These are phyloP conservation scores for Moxostoma hubbsi DNA, from an alignment of 2,797 vertebrate genomes.

Conservation along the genomic window DNA sequence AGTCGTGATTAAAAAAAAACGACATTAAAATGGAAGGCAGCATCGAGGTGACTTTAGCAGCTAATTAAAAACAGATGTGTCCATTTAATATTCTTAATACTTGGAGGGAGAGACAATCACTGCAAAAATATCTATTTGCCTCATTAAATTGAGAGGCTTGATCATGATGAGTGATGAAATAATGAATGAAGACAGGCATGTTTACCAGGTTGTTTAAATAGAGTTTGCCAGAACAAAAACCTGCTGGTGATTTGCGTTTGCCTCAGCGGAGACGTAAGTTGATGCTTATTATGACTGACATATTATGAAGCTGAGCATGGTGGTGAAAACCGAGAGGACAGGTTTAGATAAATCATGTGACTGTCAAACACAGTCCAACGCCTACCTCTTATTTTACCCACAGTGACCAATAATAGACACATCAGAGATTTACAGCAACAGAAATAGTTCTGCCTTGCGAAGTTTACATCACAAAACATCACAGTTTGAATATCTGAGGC, in stretches of 20 bases:
- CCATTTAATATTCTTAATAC: constrained; percentile 88
- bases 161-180: constrained; percentile 80
- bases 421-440: background rate
- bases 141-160: constrained; percentile 84
- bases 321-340: constrained; percentile 46
- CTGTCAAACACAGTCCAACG: constrained; percentile 50
- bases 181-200: constrained; percentile 86
- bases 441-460: background rate
- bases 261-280: constrained; percentile 48
- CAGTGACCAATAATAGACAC: constrained; percentile 26
- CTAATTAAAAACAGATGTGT: constrained; percentile 89
- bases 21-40: constrained; percentile 84
- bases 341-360: constrained; percentile 51
- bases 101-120: constrained; percentile 85
- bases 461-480: constrained; percentile 12
- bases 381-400: constrained; percentile 26
- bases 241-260: constrained; percentile 63
- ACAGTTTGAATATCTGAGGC: background rate
- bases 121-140: constrained; percentile 83
- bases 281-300: constrained; percentile 61
- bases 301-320: constrained; percentile 36
- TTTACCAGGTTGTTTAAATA: constrained; percentile 81
- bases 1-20: constrained; percentile 69
- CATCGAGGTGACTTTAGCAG: constrained; percentile 83
- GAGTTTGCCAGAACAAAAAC: constrained; percentile 69